Evolutionary conservation across 2,888 invertebrate genomes (phyloP).

Genomic region (Cosmopolites sordidus): DNA sequence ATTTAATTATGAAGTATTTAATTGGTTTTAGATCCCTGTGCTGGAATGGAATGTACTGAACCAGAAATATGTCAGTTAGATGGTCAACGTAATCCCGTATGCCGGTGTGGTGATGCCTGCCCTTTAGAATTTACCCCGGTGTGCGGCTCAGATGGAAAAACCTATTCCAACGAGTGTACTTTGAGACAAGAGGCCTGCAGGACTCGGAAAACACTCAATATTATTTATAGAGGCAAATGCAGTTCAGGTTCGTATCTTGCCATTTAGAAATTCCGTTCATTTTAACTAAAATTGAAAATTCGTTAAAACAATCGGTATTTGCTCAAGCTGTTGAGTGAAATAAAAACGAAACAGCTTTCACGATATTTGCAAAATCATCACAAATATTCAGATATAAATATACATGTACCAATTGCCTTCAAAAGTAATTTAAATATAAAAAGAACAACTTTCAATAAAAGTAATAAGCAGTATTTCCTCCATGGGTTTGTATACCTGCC

Average conservation of each 20-base stretch:
- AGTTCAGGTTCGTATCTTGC: conserved; percentile 58
- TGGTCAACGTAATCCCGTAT: conserved; percentile 69
- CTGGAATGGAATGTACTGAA: conserved; percentile 69
- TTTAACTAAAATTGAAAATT: no score
- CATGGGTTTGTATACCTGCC: no score
- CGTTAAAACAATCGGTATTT: no score
- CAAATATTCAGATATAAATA: no score
- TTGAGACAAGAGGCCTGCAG: conserved; percentile 78
- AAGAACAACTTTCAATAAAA: no score
- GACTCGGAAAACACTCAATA: conserved; percentile 65
- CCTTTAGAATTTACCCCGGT: conserved; percentile 70
- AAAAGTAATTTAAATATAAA: no score
- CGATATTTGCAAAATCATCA: no score
- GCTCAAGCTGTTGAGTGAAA: no score
- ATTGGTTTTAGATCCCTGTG: conserved; percentile 73
- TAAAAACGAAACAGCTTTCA: no score
- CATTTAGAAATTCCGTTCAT: no score
- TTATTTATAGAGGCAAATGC: conserved; percentile 79
- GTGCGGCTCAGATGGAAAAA: conserved; percentile 75
- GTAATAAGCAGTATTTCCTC: no score
- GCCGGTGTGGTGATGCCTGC: conserved; percentile 75
- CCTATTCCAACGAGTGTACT: conserved; percentile 80
- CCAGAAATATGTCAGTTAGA: conserved; percentile 82
- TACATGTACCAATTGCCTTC: no score
- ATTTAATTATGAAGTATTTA: conserved; percentile 3